A percentile compares a stretch with the other conserved stretches of the same genome.
These are phyloP conservation scores for Hippotragus niger DNA, from an alignment of 2,113 vertebrate species.

Conservation along the genomic window DNA sequence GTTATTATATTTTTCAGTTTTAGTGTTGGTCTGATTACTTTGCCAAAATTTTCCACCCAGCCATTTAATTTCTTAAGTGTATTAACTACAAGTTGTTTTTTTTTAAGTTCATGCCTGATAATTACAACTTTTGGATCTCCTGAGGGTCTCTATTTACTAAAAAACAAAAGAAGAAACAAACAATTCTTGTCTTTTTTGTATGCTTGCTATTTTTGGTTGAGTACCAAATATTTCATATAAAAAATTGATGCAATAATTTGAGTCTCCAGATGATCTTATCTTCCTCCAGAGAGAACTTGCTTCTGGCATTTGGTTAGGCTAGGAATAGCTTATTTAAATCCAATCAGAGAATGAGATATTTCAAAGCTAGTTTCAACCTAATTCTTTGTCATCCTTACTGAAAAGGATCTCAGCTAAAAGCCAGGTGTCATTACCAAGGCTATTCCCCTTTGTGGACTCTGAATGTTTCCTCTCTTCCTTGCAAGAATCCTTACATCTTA, in stretches of 20 bases:
- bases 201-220: background rate
- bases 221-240: background rate
- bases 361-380: background rate
- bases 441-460: background rate
- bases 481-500: background rate
- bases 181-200: background rate
- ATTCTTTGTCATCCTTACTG: background rate
- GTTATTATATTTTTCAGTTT: background rate
- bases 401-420: background rate
- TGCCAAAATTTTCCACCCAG: constrained; percentile 4
- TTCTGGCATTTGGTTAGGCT: background rate
- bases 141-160: background rate
- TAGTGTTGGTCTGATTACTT: background rate
- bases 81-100: background rate
- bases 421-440: background rate
- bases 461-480: background rate
- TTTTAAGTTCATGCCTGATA: background rate
- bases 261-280: background rate
- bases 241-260: background rate
- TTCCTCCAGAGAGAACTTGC: background rate
- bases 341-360: background rate
- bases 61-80: constrained; percentile 1
- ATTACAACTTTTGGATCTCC: background rate
- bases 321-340: background rate
- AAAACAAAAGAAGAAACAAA: background rate